phyloP scores from a whole-genome alignment of 2,113 vertebrate genomes.

The Rhineura floridana region DNA sequence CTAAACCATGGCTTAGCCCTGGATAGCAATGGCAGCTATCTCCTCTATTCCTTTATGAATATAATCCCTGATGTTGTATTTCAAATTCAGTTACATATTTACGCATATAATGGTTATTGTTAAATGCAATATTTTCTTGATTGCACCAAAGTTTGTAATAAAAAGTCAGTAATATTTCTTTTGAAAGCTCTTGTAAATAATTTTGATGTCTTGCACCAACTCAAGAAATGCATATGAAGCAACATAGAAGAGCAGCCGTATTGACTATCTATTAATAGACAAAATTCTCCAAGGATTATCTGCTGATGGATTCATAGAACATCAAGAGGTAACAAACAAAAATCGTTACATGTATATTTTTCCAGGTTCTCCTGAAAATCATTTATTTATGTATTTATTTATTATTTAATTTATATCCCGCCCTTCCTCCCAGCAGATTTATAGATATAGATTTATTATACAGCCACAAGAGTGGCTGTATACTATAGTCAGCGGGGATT shows the following conservation, averaged over 20 bases:
- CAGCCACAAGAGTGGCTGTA: too few species aligned
- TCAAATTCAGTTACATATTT: neutral
- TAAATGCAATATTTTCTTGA: neutral
- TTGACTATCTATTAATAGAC: neutral
- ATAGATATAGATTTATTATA: too few species aligned
- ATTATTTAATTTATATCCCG: too few species aligned
- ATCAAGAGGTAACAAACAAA: neutral
- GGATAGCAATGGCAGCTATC: too few species aligned
- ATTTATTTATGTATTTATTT: too few species aligned
- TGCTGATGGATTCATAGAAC: too few species aligned
- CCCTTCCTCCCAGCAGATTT: too few species aligned
- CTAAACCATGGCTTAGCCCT: too few species aligned
- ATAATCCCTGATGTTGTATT: neutral
- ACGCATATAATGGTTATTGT: neutral
- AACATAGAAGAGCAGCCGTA: neutral
- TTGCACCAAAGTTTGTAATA: neutral
- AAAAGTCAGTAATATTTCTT: neutral
- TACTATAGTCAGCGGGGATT: too few species aligned
- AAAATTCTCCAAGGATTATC: neutral
- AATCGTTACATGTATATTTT: neutral
- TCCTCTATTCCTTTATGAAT: too few species aligned
- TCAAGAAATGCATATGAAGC: neutral
- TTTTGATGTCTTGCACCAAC: neutral
- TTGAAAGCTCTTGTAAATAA: neutral
- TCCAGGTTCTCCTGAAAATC: neutral